phyloP scores from a whole-genome alignment of 2,888 invertebrate genomes.

The Chelonus formosanus region DNA sequence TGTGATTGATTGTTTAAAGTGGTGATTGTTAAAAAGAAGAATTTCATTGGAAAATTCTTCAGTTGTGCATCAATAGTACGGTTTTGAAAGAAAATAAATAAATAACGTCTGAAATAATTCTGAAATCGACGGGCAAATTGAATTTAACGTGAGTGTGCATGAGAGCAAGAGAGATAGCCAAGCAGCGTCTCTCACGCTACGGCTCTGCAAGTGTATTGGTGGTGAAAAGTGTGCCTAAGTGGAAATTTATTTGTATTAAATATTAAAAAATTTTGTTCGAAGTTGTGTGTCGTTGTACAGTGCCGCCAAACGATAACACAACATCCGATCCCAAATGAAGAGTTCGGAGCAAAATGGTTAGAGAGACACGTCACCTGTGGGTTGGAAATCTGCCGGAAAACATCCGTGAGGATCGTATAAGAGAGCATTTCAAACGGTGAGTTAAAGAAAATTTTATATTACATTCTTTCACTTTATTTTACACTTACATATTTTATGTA shows the following conservation, averaged over 20 bases:
- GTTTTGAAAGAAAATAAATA: background rate
- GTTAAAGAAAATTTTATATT: too few species aligned
- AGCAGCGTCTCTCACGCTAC: background rate
- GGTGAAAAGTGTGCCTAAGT: too few species aligned
- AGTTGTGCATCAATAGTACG: background rate
- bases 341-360: conserved; percentile 98
- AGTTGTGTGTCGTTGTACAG: conserved; percentile 66
- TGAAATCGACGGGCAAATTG: background rate
- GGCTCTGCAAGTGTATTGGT: too few species aligned
- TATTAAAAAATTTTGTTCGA: too few species aligned
- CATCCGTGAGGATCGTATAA: conserved; percentile 96
- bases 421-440: conserved; percentile 95
- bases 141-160: conserved; percentile 2
- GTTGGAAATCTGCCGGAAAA: conserved; percentile 99
- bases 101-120: conserved; percentile 3
- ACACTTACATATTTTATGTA: too few species aligned
- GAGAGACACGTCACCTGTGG: conserved; percentile 99
- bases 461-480: too few species aligned
- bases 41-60: background rate
- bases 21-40: background rate
- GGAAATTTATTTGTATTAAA: too few species aligned
- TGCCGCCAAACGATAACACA: conserved; percentile 65
- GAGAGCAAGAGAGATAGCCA: background rate
- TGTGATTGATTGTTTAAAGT: conserved; percentile 28
- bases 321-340: conserved; percentile 83